phyloP scores from a whole-genome alignment of 1,140 invertebrate species.

The Scaptomyza pallida region DNA sequence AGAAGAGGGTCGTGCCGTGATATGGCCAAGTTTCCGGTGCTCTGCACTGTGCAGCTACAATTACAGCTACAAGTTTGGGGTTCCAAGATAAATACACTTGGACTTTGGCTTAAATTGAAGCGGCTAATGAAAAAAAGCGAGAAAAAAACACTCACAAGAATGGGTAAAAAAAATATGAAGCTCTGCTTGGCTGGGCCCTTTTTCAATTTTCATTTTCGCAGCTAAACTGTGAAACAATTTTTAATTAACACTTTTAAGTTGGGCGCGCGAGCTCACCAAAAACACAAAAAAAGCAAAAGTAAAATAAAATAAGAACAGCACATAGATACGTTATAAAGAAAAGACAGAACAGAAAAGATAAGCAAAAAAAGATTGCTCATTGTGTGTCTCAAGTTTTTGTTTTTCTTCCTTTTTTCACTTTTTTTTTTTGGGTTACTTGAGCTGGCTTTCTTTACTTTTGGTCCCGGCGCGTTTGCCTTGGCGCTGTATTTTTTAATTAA shows the following conservation, averaged over 20 bases:
- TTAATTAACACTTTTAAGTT: conserved; percentile 84
- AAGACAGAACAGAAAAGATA: conserved; percentile 32
- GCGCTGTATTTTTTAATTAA: conserved; percentile 81
- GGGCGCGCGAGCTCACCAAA: conserved; percentile 40
- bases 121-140: conserved; percentile 70
- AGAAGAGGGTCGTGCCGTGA: conserved; percentile 37
- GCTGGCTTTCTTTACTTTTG: conserved; percentile 66
- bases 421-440: conserved; percentile 71
- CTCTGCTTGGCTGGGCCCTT: conserved; percentile 59
- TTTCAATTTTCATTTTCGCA: conserved; percentile 83
- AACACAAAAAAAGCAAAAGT: conserved; percentile 38
- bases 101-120: conserved; percentile 65
- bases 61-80: conserved; percentile 66
- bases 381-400: conserved; percentile 72
- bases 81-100: conserved; percentile 79
- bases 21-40: conserved; percentile 55
- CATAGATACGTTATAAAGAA: conserved; percentile 55
- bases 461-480: conserved; percentile 62
- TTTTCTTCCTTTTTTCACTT: conserved; percentile 13
- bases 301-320: conserved; percentile 50
- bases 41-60: conserved; percentile 52
- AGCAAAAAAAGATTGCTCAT: conserved; percentile 60
- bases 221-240: conserved; percentile 84
- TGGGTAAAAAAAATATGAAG: conserved; percentile 59
- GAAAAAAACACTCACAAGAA: conserved; percentile 34